Conservation (phyloP, 2,113 vertebrate genomes). For the Lophius piscatorius region DNA sequence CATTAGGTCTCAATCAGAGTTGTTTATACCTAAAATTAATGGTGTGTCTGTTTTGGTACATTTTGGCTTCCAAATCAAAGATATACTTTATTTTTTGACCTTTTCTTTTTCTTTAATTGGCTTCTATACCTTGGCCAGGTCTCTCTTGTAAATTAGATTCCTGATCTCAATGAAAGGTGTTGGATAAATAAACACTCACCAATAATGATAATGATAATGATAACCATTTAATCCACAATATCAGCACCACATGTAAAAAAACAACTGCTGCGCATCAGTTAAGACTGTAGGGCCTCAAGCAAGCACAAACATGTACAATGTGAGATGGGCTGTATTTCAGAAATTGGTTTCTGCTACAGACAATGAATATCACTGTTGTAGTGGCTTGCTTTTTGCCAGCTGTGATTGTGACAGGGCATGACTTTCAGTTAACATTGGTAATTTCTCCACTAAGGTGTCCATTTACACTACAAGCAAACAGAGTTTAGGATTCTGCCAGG, state of each 20-base stretch:
- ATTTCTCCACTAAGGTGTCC: constrained; percentile 65
- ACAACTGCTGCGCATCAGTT: constrained; percentile 27
- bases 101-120: no score
- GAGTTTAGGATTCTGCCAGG: constrained; percentile 56
- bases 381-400: constrained; percentile 52
- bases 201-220: no score
- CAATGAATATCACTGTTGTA: constrained; percentile 50
- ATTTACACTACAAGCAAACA: constrained; percentile 65
- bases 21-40: no score
- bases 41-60: no score
- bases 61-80: no score
- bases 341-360: constrained; percentile 43
- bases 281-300: constrained; percentile 23
- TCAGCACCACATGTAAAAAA: constrained; percentile 10
- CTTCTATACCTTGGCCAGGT: no score
- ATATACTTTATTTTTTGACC: no score
- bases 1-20: no score
- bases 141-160: no score
- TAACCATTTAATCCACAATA: constrained; percentile 26
- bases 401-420: constrained; percentile 68
- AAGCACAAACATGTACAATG: constrained; percentile 30
- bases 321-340: constrained; percentile 44
- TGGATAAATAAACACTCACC: no score
- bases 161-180: no score
- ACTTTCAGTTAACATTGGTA: constrained; percentile 69